Conservation (phyloP, 2,888 invertebrate species). For the Aleiodes alternator region DNA sequence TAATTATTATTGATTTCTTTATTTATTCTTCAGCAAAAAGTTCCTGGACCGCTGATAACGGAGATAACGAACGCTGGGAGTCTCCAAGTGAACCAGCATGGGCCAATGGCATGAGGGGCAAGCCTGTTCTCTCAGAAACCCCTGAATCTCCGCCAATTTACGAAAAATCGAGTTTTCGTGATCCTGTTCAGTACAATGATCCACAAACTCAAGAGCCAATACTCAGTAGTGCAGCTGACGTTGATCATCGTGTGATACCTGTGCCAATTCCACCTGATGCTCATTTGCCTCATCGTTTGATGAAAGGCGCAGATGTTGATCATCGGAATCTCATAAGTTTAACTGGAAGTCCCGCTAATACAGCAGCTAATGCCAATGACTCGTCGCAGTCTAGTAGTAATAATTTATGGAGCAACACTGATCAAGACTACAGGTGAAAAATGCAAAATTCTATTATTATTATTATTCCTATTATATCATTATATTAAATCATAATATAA, state of each 20-base stretch:
- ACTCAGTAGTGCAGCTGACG: constrained; percentile 70
- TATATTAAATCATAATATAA: too few relatives aligned
- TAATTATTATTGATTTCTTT: constrained; percentile 36
- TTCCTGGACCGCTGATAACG: constrained; percentile 67
- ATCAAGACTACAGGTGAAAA: constrained; percentile 71
- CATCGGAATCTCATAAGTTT: constrained; percentile 90
- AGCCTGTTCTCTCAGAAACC: constrained; percentile 76
- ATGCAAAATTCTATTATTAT: background rate
- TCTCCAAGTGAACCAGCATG: constrained; percentile 66
- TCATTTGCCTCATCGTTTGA: constrained; percentile 69
- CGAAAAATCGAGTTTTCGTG: constrained; percentile 79
- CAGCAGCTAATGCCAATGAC: constrained; percentile 63
- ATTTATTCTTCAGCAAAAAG: constrained; percentile 63
- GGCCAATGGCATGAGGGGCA: constrained; percentile 61
- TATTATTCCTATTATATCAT: too few relatives aligned
- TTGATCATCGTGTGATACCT: constrained; percentile 72
- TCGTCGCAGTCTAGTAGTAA: constrained; percentile 55
- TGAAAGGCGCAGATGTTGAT: constrained; percentile 81
- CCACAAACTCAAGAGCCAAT: constrained; percentile 72
- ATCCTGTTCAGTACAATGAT: constrained; percentile 81
- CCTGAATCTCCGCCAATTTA: constrained; percentile 83
- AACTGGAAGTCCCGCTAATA: constrained; percentile 82
- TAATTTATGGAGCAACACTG: constrained; percentile 68
- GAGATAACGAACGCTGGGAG: constrained; percentile 70
- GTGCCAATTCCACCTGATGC: constrained; percentile 69